Evolutionary conservation across 1,140 invertebrate genomes (phyloP).

Genomic region (Zelostemma sp.): DNA sequence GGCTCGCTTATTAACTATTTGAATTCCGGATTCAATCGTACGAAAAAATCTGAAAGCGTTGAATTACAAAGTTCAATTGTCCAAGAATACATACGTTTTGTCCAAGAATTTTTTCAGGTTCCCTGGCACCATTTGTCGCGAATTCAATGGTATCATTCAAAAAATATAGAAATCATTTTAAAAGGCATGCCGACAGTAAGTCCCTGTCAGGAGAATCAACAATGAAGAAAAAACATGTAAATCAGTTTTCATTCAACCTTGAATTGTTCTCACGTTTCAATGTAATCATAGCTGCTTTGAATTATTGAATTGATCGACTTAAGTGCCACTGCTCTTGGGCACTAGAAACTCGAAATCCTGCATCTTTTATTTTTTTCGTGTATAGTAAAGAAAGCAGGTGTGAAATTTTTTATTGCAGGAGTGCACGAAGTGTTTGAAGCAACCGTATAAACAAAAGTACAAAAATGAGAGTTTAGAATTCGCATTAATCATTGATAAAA

Average conservation of each 20-base stretch:
- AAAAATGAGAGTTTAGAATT: too few relatives aligned
- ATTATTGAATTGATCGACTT: constrained; percentile 33
- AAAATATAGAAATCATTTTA: too few relatives aligned
- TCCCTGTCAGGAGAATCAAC: constrained; percentile 19
- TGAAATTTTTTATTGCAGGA: neutral
- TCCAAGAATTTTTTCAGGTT: too few relatives aligned
- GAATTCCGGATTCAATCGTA: too few relatives aligned
- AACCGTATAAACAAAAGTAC: neutral
- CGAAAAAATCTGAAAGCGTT: too few relatives aligned
- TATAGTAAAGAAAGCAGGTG: constrained; percentile 38
- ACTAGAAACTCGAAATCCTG: constrained; percentile 44
- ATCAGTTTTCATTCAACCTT: constrained; percentile 40
- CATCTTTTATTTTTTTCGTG: constrained; percentile 21
- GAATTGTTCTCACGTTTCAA: constrained; percentile 45
- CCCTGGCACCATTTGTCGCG: too few relatives aligned
- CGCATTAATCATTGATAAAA: too few relatives aligned
- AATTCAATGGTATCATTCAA: too few relatives aligned
- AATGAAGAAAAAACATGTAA: constrained; percentile 32
- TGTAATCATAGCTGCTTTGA: constrained; percentile 47
- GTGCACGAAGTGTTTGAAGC: neutral
- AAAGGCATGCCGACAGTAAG: too few relatives aligned
- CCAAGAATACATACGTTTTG: too few relatives aligned
- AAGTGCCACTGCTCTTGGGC: constrained; percentile 32
- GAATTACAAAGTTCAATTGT: too few relatives aligned
- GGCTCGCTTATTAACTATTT: too few relatives aligned